Percentiles rank a stretch among this genome's conserved stretches.
Evolutionary conservation across 2,888 invertebrate genomes (phyloP).

Genomic region (Epirrhoe tristata): DNA sequence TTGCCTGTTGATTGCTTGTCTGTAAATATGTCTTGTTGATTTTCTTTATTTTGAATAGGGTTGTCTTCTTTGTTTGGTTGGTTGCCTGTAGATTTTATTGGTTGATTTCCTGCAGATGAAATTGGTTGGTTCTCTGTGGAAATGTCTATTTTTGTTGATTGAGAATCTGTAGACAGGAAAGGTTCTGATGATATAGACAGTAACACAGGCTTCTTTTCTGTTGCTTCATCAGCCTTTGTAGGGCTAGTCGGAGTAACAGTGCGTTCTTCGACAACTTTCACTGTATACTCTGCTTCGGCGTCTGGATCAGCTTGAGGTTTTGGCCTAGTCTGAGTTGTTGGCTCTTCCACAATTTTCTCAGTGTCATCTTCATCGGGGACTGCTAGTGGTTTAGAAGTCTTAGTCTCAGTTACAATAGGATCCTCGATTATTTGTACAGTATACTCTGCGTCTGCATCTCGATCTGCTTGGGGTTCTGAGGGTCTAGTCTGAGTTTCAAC

Average conservation of each 20-base stretch:
- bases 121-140: not conserved
- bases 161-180: not conserved
- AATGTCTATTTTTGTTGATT: not conserved
- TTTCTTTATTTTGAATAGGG: not conserved
- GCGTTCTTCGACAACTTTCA: not conserved
- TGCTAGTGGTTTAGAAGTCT: not conserved
- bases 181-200: slow-evolving; percentile 3
- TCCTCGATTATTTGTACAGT: no score
- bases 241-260: not conserved
- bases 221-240: not conserved
- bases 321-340: not conserved
- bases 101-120: not conserved
- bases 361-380: not conserved
- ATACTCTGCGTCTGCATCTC: not conserved
- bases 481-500: not conserved
- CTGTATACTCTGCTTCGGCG: not conserved
- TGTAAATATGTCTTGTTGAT: not conserved
- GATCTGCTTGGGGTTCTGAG: not conserved
- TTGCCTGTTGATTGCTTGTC: not conserved
- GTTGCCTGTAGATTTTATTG: not conserved
- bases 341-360: not conserved
- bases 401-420: not conserved
- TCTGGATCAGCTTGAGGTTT: not conserved
- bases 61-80: not conserved
- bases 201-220: not conserved